These are phyloP conservation scores for Drosophila trichaetosa DNA, from an alignment of 2,888 invertebrate species.

Conservation along the genomic window DNA sequence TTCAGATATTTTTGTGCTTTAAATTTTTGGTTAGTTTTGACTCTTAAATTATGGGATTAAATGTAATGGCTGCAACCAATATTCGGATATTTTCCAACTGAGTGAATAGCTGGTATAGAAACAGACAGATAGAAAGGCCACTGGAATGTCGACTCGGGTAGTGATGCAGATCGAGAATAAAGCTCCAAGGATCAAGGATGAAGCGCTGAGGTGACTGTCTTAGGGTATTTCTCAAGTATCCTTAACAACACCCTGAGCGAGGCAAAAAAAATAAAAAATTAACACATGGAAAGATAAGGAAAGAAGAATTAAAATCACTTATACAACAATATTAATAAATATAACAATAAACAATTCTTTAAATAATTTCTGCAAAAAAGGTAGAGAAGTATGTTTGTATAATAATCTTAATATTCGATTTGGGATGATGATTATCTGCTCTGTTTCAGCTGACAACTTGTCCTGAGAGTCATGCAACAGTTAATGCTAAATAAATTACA, in stretches of 20 bases:
- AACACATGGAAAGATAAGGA: neutral
- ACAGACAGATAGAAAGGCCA: neutral
- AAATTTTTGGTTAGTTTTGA: neutral
- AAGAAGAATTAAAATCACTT: neutral
- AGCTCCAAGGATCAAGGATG: neutral
- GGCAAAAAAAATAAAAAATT: neutral
- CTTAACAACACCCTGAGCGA: neutral
- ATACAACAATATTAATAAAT: neutral
- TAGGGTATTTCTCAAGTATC: neutral
- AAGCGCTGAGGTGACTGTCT: neutral
- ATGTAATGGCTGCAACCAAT: neutral
- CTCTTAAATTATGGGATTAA: neutral
- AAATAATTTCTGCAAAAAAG: neutral
- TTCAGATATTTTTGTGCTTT: neutral
- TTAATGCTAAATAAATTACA: slow-evolving; percentile 72
- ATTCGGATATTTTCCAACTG: neutral
- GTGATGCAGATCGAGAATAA: neutral
- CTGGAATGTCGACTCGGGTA: neutral
- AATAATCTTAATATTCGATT: neutral
- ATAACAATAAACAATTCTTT: neutral
- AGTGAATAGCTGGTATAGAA: neutral
- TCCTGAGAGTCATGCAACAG: slow-evolving; percentile 55
- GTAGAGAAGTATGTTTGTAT: neutral
- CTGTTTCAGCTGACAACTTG: slow-evolving; percentile 7
- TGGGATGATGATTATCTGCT: neutral